phyloP scores from a whole-genome alignment of 2,888 invertebrate species.

The Dusona sp. region DNA sequence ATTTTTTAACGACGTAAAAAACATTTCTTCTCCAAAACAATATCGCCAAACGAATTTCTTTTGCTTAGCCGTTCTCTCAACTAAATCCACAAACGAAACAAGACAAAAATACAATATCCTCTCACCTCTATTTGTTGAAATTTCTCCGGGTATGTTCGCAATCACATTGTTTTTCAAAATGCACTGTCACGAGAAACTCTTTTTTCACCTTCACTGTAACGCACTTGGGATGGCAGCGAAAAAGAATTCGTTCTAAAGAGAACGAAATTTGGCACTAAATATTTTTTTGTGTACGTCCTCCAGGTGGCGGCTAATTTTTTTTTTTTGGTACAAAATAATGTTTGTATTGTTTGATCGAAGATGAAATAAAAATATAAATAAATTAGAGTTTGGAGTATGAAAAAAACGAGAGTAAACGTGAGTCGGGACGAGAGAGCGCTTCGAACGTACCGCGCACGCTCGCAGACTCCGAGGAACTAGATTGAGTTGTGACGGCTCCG shows the following conservation, averaged over 20 bases:
- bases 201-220: slow-evolving; percentile 64
- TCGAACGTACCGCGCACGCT: slow-evolving; percentile 70
- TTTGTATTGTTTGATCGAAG: slow-evolving; percentile 12
- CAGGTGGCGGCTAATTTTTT: not conserved
- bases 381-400: not conserved
- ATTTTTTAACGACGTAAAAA: not conserved
- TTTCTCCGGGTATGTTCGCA: slow-evolving; percentile 61
- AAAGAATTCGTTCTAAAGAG: not conserved
- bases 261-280: not conserved
- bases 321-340: not conserved
- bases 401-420: slow-evolving; percentile 19
- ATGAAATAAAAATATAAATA: not conserved
- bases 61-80: not conserved
- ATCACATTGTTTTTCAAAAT: slow-evolving; percentile 75
- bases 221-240: not conserved
- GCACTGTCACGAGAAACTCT: slow-evolving; percentile 67
- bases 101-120: not conserved
- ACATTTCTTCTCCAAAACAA: not conserved
- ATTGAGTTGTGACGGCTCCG: slow-evolving; percentile 84
- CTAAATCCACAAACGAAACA: not conserved
- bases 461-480: slow-evolving; percentile 82
- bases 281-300: not conserved
- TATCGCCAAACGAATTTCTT: not conserved
- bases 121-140: slow-evolving; percentile 69
- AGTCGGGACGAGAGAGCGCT: slow-evolving; percentile 46